Evolutionary conservation across 2,888 invertebrate species (phyloP).

Genomic region (Plebejus argus): DNA sequence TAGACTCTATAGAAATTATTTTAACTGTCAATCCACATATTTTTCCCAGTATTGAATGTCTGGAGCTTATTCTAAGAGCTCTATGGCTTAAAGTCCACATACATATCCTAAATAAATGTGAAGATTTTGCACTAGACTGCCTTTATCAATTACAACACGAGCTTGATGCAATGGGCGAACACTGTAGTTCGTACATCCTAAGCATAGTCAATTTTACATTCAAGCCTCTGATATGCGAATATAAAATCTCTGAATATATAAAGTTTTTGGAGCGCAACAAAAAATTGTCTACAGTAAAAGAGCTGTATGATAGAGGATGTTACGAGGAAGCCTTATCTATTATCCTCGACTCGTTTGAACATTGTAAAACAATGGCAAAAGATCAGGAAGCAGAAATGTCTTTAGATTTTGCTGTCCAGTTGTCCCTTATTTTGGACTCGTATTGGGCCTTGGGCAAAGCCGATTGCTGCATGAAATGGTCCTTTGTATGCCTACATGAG

Average conservation of each 20-base stretch:
- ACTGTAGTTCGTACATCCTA: conserved; percentile 58
- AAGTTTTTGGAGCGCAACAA: conserved; percentile 75
- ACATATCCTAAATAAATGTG: conserved; percentile 64
- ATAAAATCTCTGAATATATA: conserved; percentile 61
- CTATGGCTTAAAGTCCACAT: conserved; percentile 73
- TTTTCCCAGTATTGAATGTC: conserved; percentile 58
- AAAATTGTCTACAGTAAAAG: conserved; percentile 83
- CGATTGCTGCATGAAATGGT: conserved; percentile 88
- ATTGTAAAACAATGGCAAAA: conserved; percentile 68
- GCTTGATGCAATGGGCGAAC: conserved; percentile 71
- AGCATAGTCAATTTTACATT: conserved; percentile 64
- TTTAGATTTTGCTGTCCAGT: conserved; percentile 79
- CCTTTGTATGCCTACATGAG: conserved; percentile 88
- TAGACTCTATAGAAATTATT: conserved; percentile 65
- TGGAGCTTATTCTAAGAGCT: conserved; percentile 63
- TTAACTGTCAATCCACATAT: conserved; percentile 64
- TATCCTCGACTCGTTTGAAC: conserved; percentile 84
- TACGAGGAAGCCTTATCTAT: conserved; percentile 85
- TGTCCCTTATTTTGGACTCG: conserved; percentile 84
- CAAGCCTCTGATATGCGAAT: conserved; percentile 63
- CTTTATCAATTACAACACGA: conserved; percentile 68
- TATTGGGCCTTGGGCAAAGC: conserved; percentile 82
- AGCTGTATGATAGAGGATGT: conserved; percentile 83
- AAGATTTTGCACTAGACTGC: conserved; percentile 68
- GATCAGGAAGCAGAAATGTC: conserved; percentile 72